Base-by-base conservation (phyloP, 2,113 vertebrate species). In the Girardinichthys multiradiatus region DNA sequence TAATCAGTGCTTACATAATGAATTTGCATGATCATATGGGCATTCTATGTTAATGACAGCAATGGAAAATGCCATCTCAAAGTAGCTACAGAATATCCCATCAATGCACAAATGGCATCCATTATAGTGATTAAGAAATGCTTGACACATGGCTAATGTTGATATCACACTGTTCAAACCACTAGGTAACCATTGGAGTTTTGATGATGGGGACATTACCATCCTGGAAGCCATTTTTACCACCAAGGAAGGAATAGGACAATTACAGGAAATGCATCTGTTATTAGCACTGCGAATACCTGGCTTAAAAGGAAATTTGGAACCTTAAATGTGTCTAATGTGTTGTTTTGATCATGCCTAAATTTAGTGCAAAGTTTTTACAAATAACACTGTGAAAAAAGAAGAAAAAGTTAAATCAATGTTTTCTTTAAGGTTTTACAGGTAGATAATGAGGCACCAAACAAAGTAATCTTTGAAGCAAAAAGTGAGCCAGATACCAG, bases 141-240 rank as follows among this genome's bases (percentile, higher is more conserved):
- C 81, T 82, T 89, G 89, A 89, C 89, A 91, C 90, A 91, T 91
- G 84, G 90, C 87, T 92, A 91, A 91, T 91, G 90, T 85, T 83
- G 70, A 86, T 82, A 87, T 89, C 86, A 85, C 67, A 77, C 87
- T 89, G 88, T 88, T 91, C 80, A 87, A 91, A 90, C 76, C 88
- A 77, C 86, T 80, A 78, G 81, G 80, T 88, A 88, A 88, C 89
- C 88, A 88, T 91, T 90, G 86, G 78, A 74, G 82, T 61, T 83
- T 83, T 81, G 88, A 76, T 91, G 86, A 89, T 91, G 65, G 84
- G 72, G 66, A 79, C 88, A 85, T 89, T 88, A 84, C 89, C 89
- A 86, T 88, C 88, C 81, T 87, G 81, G 81, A 88, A 89, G 82
- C 84, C 81, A 70, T 80, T 81, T 77, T 85, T 89, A 68, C 82